Conservation (phyloP, 2,797 vertebrate genomes). For the Phataginus tetradactyla region DNA sequence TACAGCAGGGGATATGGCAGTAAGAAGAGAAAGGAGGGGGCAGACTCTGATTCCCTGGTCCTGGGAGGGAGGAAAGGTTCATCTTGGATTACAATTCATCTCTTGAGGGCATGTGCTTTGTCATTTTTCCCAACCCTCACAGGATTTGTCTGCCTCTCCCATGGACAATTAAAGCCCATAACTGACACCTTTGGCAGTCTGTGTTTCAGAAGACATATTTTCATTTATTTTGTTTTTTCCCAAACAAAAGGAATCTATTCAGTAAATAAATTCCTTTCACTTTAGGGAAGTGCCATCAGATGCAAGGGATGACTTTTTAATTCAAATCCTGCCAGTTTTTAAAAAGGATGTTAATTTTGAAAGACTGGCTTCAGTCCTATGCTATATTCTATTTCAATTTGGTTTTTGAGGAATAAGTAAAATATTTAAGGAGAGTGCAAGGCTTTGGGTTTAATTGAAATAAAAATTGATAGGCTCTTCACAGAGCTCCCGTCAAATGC, state of each 20-base stretch:
- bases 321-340: constrained; percentile 40
- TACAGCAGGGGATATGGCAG: not conserved
- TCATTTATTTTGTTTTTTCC: constrained; percentile 11
- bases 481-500: not conserved
- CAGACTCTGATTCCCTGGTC: not conserved
- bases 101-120: not conserved
- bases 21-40: not conserved
- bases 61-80: not conserved
- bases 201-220: constrained; percentile 33
- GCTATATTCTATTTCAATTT: constrained; percentile 45
- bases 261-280: constrained; percentile 54
- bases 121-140: not conserved
- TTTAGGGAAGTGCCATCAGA: constrained; percentile 15
- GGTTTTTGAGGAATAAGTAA: constrained; percentile 41
- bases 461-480: not conserved
- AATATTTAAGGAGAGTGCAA: constrained; percentile 41
- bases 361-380: constrained; percentile 31
- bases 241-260: constrained; percentile 34
- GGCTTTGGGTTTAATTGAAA: not conserved
- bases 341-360: constrained; percentile 42
- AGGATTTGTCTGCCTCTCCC: not conserved
- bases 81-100: not conserved
- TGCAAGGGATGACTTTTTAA: constrained; percentile 19
- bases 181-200: not conserved
- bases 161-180: not conserved